A percentile compares a stretch with the other conserved stretches of the same genome.
These are phyloP conservation scores for Strix aluco DNA, from an alignment of 2,113 vertebrate genomes.

Conservation along the genomic window DNA sequence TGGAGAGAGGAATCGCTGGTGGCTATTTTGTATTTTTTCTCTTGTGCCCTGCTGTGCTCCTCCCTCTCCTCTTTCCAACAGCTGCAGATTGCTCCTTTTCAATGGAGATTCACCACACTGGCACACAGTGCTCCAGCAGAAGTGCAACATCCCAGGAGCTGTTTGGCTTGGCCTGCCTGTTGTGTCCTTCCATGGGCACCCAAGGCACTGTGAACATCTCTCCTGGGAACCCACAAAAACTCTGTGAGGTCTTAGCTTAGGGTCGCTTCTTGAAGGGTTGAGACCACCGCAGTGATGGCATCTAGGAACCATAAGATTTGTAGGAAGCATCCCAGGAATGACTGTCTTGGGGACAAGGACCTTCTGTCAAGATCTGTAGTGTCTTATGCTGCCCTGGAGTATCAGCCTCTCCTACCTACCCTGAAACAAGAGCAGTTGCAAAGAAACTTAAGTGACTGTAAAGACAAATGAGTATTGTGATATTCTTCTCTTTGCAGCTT, in stretches of 20 bases:
- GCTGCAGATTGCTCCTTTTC: background rate
- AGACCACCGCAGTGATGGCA: background rate
- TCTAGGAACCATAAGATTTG: background rate
- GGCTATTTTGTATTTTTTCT: background rate
- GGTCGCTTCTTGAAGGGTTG: background rate
- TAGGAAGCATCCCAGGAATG: background rate
- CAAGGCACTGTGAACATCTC: background rate
- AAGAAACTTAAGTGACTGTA: background rate
- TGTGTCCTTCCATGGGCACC: background rate
- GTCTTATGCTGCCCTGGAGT: background rate
- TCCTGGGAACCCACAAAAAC: background rate
- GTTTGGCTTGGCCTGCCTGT: background rate
- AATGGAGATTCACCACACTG: background rate
- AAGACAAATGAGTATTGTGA: background rate
- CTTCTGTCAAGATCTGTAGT: accelerated
- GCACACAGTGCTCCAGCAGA: background rate
- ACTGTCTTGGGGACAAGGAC: background rate
- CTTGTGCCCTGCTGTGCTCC: background rate
- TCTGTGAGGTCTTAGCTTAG: background rate
- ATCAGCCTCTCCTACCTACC: background rate
- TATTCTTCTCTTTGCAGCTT: constrained; percentile 54
- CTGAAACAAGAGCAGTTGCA: background rate
- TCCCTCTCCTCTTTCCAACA: background rate
- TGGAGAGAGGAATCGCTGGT: background rate
- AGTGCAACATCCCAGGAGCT: background rate